phyloP scores from a whole-genome alignment of 2,113 vertebrate species.

The Seriola aureovittata region DNA sequence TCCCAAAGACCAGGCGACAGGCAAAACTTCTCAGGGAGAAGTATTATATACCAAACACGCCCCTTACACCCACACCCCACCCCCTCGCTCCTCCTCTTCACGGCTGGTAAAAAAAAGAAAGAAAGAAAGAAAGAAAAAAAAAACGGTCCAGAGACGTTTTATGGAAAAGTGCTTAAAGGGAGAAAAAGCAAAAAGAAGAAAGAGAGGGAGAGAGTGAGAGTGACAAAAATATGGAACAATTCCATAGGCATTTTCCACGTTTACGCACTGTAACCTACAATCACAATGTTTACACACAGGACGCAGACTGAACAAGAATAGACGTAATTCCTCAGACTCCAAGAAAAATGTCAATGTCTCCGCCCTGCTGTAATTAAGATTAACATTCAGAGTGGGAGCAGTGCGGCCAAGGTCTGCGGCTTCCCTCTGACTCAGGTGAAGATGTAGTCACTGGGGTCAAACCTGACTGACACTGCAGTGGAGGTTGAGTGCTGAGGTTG shows the following conservation, averaged over 20 bases:
- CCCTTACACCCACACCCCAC: conserved; percentile 77
- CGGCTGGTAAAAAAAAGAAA: conserved; percentile 58
- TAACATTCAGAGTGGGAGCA: conserved; percentile 47
- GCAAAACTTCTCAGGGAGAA: conserved; percentile 86
- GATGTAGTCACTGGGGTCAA: conserved; percentile 58
- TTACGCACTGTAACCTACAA: conserved; percentile 77
- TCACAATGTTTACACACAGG: conserved; percentile 76
- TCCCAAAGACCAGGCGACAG: conserved; percentile 88
- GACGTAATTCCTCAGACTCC: conserved; percentile 73
- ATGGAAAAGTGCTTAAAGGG: conserved; percentile 76
- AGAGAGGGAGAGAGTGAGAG: conserved; percentile 42
- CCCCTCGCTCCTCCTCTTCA: conserved; percentile 69
- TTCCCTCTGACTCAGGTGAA: conserved; percentile 55
- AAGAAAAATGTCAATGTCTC: conserved; percentile 73
- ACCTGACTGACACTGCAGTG: conserved; percentile 10
- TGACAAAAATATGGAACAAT: conserved; percentile 67
- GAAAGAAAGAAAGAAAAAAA: conserved; percentile 45
- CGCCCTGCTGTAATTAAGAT: conserved; percentile 71
- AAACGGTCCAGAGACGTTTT: conserved; percentile 65
- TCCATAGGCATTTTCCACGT: conserved; percentile 78
- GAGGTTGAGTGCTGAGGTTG: neutral
- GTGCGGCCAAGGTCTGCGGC: conserved; percentile 51
- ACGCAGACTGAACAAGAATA: conserved; percentile 72
- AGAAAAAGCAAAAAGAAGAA: conserved; percentile 36
- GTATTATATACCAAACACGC: conserved; percentile 87